Conservation (phyloP, 2,797 vertebrate species). For the Enteromius afrohamiltoni region DNA sequence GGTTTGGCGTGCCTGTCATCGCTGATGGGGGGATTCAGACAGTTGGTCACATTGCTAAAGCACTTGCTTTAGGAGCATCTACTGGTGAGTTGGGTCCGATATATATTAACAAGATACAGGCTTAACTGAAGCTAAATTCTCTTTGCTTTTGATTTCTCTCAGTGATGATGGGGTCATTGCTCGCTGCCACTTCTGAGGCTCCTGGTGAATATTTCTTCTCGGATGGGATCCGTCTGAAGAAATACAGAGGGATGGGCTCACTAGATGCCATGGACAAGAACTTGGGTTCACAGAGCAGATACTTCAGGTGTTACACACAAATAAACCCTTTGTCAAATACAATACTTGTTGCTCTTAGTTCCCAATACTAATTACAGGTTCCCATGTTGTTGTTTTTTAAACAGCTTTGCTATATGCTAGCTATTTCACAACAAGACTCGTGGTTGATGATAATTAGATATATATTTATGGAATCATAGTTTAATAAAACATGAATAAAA, state of each 20-base stretch:
- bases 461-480: not conserved
- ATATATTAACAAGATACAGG: not conserved
- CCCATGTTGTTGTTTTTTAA: not conserved
- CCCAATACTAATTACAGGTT: not conserved
- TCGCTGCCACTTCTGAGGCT: slow-evolving; percentile 95
- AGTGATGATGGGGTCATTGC: slow-evolving; percentile 99
- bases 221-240: slow-evolving; percentile 95
- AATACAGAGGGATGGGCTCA: slow-evolving; percentile 97
- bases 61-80: slow-evolving; percentile 92
- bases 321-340: not conserved
- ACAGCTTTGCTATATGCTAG: not conserved
- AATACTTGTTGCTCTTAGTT: not conserved
- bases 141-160: slow-evolving; percentile 3
- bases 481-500: not conserved
- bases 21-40: slow-evolving; percentile 97
- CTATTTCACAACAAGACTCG: not conserved
- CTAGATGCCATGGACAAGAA: slow-evolving; percentile 99
- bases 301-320: slow-evolving; percentile 86
- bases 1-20: slow-evolving; percentile 93
- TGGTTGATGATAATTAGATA: not conserved
- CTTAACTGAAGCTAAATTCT: not conserved
- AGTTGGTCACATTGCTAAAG: slow-evolving; percentile 93
- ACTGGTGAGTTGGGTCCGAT: slow-evolving; percentile 80
- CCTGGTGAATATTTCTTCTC: slow-evolving; percentile 99
- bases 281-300: slow-evolving; percentile 93